These are phyloP conservation scores for Ceratotherium simum DNA, from an alignment of 2,113 vertebrate species.

Conservation along the genomic window DNA sequence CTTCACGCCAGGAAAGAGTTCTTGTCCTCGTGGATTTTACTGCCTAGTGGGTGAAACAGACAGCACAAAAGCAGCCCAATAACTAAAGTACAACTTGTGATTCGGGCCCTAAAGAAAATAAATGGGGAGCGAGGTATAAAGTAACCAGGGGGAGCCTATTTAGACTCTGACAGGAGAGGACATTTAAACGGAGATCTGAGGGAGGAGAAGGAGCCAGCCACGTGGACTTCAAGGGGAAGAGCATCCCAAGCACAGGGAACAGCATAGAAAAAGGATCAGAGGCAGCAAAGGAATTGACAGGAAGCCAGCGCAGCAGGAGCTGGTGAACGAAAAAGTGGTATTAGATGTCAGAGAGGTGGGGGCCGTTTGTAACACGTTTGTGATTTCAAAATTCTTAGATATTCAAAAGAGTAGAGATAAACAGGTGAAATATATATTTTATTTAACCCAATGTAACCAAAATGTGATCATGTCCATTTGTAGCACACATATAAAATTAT, in stretches of 20 bases:
- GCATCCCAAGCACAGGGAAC: neutral
- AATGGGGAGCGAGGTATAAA: neutral
- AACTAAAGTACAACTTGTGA: neutral
- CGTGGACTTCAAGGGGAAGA: neutral
- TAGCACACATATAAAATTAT: neutral
- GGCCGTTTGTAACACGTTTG: neutral
- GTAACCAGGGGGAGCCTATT: no score
- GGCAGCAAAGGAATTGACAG: neutral
- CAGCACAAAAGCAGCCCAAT: neutral
- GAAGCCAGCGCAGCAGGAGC: neutral
- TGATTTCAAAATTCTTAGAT: neutral
- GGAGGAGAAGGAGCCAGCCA: neutral
- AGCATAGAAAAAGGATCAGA: neutral
- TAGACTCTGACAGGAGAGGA: neutral
- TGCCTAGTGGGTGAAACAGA: neutral
- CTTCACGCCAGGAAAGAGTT: neutral
- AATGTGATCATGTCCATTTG: neutral
- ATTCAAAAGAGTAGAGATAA: neutral
- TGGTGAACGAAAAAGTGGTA: neutral
- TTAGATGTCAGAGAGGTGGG: neutral
- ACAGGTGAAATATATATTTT: neutral
- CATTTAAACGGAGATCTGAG: accelerated
- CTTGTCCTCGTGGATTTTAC: neutral
- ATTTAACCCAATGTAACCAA: neutral
- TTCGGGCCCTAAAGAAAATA: neutral